Percentiles rank a stretch among this genome's conserved stretches.
Evolutionary conservation across 2,113 vertebrate genomes (phyloP).

Genomic region (Sceloporus tristichus): DNA sequence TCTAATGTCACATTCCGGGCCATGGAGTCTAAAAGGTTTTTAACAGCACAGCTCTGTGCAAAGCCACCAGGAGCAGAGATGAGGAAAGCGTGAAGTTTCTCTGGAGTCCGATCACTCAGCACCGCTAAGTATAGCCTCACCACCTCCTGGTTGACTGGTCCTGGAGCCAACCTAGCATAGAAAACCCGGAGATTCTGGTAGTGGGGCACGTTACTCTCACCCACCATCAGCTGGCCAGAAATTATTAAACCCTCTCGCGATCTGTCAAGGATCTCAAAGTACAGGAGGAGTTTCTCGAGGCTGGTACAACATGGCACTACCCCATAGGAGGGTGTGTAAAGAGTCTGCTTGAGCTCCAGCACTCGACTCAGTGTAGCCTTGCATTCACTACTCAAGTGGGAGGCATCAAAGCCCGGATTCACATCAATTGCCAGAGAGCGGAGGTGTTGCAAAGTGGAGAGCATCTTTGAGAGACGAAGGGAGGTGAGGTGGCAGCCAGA

Average conservation of each 20-base stretch:
- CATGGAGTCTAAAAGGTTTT: conserved; percentile 90
- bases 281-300: conserved; percentile 91
- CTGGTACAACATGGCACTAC: conserved; percentile 94
- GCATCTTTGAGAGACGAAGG: conserved; percentile 88
- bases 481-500: conserved; percentile 91
- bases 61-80: conserved; percentile 92
- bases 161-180: conserved; percentile 92
- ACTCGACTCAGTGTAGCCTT: conserved; percentile 90
- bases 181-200: conserved; percentile 94
- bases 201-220: conserved; percentile 97
- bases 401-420: conserved; percentile 85
- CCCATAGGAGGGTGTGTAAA: conserved; percentile 91
- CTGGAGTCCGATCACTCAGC: conserved; percentile 91
- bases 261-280: conserved; percentile 92
- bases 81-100: conserved; percentile 90
- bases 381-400: conserved; percentile 89
- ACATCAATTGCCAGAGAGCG: conserved; percentile 92
- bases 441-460: conserved; percentile 85
- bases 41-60: conserved; percentile 86
- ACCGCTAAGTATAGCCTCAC: conserved; percentile 94
- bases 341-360: conserved; percentile 91
- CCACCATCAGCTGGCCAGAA: conserved; percentile 94
- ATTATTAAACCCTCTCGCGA: conserved; percentile 89
- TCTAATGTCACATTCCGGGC: conserved; percentile 86
- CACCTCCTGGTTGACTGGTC: conserved; percentile 94